Evolutionary conservation across 1,140 invertebrate genomes (phyloP).

Genomic region (Battus philenor): DNA sequence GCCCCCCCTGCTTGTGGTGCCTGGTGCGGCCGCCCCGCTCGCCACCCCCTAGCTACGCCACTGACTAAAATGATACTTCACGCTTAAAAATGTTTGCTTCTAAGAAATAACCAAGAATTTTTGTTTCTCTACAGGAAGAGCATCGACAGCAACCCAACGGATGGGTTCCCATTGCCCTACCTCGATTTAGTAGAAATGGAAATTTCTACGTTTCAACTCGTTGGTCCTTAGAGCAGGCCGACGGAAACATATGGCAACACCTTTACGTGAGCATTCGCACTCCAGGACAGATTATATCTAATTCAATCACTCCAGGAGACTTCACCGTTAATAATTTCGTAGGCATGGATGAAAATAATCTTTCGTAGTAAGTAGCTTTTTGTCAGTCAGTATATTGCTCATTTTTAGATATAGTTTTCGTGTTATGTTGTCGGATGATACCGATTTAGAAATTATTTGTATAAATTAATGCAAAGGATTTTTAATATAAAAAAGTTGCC

Average conservation of each 20-base stretch:
- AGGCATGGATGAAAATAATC: slow-evolving; percentile 54
- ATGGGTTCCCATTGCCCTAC: slow-evolving; percentile 62
- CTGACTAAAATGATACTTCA: too few relatives aligned
- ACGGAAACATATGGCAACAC: slow-evolving; percentile 61
- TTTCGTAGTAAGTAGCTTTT: slow-evolving; percentile 52
- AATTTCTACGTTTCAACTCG: slow-evolving; percentile 54
- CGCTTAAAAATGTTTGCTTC: too few relatives aligned
- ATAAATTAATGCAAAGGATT: too few relatives aligned
- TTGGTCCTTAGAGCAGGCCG: slow-evolving; percentile 46
- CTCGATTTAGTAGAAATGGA: slow-evolving; percentile 50
- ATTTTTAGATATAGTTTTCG: background rate
- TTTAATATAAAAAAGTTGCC: too few relatives aligned
- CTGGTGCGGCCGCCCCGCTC: too few relatives aligned
- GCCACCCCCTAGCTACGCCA: too few relatives aligned
- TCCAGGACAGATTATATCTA: slow-evolving; percentile 33
- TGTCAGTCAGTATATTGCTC: background rate
- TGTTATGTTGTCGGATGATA: too few relatives aligned
- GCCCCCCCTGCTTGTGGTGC: too few relatives aligned
- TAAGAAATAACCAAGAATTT: too few relatives aligned
- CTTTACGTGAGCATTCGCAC: slow-evolving; percentile 61
- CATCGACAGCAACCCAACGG: slow-evolving; percentile 55
- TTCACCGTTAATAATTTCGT: slow-evolving; percentile 68
- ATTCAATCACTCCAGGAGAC: slow-evolving; percentile 57
- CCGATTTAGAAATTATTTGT: too few relatives aligned
- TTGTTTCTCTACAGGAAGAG: slow-evolving; percentile 41